Conservation (phyloP, 2,113 vertebrate species). For the Ammospiza nelsoni region DNA sequence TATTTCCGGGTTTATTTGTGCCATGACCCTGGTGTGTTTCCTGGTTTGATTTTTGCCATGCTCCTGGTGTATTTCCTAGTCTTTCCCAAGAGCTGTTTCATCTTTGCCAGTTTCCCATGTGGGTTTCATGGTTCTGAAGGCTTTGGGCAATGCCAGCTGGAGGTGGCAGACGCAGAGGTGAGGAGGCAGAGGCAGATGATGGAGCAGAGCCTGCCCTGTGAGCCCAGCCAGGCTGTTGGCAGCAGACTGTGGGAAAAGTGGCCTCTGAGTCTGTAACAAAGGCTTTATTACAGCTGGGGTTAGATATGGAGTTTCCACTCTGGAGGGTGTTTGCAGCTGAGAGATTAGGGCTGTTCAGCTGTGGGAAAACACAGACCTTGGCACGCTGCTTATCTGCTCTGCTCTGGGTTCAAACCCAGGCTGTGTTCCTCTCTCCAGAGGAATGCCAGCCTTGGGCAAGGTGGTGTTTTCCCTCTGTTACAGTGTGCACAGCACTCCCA, state of each 20-base stretch:
- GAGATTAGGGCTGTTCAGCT: neutral
- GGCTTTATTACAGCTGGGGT: neutral
- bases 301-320: neutral
- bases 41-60: neutral
- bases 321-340: neutral
- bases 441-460: neutral
- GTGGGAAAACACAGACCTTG: neutral
- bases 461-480: neutral
- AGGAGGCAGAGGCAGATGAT: neutral
- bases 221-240: neutral
- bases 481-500: neutral
- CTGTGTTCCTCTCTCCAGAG: neutral
- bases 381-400: neutral
- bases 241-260: neutral
- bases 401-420: neutral
- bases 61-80: too few relatives aligned
- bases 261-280: neutral
- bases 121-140: neutral
- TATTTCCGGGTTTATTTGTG: too few relatives aligned
- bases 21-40: too few relatives aligned
- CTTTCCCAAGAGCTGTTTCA: neutral
- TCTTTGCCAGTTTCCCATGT: fast-evolving
- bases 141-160: neutral
- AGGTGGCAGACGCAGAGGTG: neutral
- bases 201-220: neutral